Percentiles rank a stretch among this genome's conserved stretches.
phyloP scores from a whole-genome alignment of 2,113 vertebrate genomes.

The Bos indicus region DNA sequence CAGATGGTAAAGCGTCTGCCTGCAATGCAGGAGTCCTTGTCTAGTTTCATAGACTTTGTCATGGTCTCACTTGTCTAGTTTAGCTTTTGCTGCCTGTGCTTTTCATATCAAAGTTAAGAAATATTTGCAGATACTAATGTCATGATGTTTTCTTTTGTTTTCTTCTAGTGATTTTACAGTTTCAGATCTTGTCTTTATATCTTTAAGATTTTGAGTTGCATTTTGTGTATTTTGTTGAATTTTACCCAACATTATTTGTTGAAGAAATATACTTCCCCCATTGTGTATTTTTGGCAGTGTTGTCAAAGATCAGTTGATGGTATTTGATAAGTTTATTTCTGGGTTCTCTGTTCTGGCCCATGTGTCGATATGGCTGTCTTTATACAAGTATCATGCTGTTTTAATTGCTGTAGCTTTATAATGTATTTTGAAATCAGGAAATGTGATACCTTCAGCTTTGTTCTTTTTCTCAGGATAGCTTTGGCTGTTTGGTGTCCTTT shows the following conservation, averaged over 20 bases:
- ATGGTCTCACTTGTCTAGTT: neutral
- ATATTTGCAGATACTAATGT: neutral
- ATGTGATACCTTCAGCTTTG: neutral
- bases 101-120: neutral
- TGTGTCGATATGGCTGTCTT: neutral
- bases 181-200: neutral
- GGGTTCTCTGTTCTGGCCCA: too few relatives aligned
- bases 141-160: neutral
- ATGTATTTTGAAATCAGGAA: neutral
- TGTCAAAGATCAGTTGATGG: neutral
- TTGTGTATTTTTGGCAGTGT: neutral
- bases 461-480: neutral
- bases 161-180: neutral
- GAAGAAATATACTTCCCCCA: neutral
- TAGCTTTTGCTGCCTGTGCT: neutral
- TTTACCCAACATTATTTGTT: neutral
- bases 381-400: neutral
- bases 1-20: too few relatives aligned
- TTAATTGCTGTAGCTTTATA: neutral
- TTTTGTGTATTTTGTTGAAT: neutral
- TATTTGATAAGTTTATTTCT: neutral
- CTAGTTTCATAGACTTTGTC: too few relatives aligned
- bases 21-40: too few relatives aligned
- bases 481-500: neutral
- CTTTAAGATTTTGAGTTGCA: neutral